Evolutionary conservation across 2,888 invertebrate species (phyloP).

Genomic region (Linhomoeus sp.): DNA sequence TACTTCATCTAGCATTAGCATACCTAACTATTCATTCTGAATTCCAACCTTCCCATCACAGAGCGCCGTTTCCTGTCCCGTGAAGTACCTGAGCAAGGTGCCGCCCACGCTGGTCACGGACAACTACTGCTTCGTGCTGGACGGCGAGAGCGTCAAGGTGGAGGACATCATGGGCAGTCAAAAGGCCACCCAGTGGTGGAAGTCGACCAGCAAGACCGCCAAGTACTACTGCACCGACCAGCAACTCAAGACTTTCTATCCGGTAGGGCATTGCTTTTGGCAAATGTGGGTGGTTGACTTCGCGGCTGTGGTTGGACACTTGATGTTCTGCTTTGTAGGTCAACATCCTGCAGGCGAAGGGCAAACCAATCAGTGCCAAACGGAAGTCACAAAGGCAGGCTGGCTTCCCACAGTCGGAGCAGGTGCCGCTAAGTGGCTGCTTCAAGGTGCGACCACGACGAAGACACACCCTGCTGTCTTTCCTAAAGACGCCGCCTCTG

Average conservation of each 20-base stretch:
- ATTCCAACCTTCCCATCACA: too few species aligned
- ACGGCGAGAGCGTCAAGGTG: slow-evolving; percentile 22
- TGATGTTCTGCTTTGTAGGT: background rate
- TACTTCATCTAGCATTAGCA: too few species aligned
- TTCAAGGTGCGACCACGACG: too few species aligned
- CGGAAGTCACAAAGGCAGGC: too few species aligned
- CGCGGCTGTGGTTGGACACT: background rate
- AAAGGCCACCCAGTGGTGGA: background rate
- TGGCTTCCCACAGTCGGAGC: too few species aligned
- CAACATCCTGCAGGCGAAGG: too few species aligned
- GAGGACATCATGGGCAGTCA: slow-evolving; percentile 19
- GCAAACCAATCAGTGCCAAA: too few species aligned
- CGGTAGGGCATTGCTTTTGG: background rate
- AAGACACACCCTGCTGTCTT: too few species aligned
- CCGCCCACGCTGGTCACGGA: slow-evolving; percentile 8
- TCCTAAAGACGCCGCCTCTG: too few species aligned
- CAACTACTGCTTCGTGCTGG: slow-evolving; percentile 27
- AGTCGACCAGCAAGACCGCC: background rate
- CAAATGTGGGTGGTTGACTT: background rate
- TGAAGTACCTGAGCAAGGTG: slow-evolving; percentile 14
- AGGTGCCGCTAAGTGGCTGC: too few species aligned
- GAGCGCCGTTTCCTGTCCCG: slow-evolving; percentile 15
- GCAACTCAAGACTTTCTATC: background rate
- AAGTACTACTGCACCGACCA: background rate
- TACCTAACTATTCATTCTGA: too few species aligned